Percentiles rank a stretch among this genome's conserved stretches.
phyloP scores from a whole-genome alignment of 2,888 invertebrate species.

The Isotomurus palustris region DNA sequence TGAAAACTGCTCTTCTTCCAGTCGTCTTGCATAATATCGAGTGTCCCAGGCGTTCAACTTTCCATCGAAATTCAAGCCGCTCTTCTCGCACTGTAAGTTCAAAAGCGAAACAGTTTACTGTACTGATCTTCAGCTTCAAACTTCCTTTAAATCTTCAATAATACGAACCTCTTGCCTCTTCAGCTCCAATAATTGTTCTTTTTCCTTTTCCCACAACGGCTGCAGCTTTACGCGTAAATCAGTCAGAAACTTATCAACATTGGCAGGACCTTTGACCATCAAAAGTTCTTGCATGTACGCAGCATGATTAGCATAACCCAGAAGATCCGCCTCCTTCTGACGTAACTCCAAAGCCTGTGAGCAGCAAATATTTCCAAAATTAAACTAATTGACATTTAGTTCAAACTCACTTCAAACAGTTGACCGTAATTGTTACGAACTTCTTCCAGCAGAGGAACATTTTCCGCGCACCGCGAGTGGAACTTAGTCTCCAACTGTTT shows the following conservation, averaged over 20 bases:
- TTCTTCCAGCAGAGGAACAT: slow-evolving; percentile 53
- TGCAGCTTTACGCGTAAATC: slow-evolving; percentile 51
- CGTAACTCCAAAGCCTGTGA: slow-evolving; percentile 51
- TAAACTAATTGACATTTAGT: no score
- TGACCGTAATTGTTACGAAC: no score
- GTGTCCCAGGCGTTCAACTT: slow-evolving; percentile 53
- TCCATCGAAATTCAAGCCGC: slow-evolving; percentile 50
- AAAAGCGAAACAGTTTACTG: background rate
- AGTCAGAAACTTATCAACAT: slow-evolving; percentile 51
- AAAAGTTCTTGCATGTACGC: slow-evolving; percentile 52
- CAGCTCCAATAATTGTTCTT: slow-evolving; percentile 50
- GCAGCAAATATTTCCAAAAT: no score
- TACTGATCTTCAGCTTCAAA: background rate
- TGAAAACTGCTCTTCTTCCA: slow-evolving; percentile 52
- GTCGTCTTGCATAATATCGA: slow-evolving; percentile 52
- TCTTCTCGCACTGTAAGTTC: slow-evolving; percentile 50
- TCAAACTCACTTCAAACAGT: no score
- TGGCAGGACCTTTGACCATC: slow-evolving; percentile 53
- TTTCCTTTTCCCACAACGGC: slow-evolving; percentile 51
- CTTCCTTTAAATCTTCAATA: background rate
- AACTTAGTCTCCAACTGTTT: slow-evolving; percentile 51
- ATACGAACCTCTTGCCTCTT: slow-evolving; percentile 52
- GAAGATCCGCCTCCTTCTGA: slow-evolving; percentile 51
- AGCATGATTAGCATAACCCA: slow-evolving; percentile 53
- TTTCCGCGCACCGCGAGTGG: slow-evolving; percentile 53